These are phyloP conservation scores for Hippopotamyrus pictus DNA, from an alignment of 2,797 vertebrate species.

Conservation along the genomic window DNA sequence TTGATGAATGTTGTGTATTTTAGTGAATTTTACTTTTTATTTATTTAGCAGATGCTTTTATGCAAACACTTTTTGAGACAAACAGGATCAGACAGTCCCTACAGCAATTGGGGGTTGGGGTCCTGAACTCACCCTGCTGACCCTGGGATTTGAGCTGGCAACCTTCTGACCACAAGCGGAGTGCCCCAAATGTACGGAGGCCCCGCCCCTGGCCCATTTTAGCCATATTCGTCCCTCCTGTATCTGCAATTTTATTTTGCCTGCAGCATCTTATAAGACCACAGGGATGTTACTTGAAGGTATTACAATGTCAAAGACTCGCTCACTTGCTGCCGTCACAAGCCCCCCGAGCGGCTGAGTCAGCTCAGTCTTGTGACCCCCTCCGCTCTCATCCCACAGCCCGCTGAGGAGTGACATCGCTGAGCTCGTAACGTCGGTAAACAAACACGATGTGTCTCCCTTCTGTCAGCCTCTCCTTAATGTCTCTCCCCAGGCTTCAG, in stretches of 20 bases:
- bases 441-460: constrained; percentile 2
- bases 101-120: neutral
- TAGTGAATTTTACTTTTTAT: neutral
- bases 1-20: neutral
- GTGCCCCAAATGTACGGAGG: neutral
- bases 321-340: neutral
- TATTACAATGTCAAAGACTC: neutral
- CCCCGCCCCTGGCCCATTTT: neutral
- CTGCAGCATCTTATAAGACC: neutral
- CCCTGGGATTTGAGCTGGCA: neutral
- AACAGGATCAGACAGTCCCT: neutral
- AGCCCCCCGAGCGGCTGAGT: neutral
- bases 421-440: neutral
- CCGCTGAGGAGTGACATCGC: constrained; percentile 2
- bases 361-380: neutral
- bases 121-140: neutral
- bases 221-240: neutral
- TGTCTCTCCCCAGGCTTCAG: neutral
- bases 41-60: neutral
- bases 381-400: neutral
- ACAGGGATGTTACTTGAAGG: neutral
- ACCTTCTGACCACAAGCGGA: neutral
- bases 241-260: neutral
- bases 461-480: constrained; percentile 16
- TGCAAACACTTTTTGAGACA: neutral